Evolutionary conservation across 1,140 invertebrate species (phyloP), one percentile per base, ranked within the genome.

Genomic region (Fopius arisanus): DNA sequence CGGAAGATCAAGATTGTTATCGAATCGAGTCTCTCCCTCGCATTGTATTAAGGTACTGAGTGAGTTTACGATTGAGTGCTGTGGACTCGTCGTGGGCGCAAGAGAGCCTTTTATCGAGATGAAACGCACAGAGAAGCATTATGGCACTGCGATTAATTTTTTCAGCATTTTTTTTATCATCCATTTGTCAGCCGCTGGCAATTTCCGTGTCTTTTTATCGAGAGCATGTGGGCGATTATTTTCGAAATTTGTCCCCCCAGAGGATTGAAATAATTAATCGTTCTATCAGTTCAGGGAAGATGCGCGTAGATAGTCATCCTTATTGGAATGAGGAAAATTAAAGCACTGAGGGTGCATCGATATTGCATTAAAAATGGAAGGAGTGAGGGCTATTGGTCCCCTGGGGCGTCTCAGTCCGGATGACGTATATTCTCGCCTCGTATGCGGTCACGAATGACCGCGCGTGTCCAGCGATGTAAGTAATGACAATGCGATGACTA

Each of bases 401-500:
- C 29, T 28, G 48, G 16, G 12, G 43, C 28, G 23, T 33, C 28
- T 67, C 40, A n/a, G n/a, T n/a, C n/a, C n/a, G 19, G 28, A 29
- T 31, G 71, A 67, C 31, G 65, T 31, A 67, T 54, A 67, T 51
- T 63, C 41, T 21, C 65, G 40, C 66, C 37, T 40, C 31, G 40
- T 28, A 48, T 68, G n/a, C 28, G 41, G 40, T 43, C 40, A 68
- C 67, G 21, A 65, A 65, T 65, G 14, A 65, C 31, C 33, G 43
- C 68, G 51, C 37, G 41, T 67, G 41, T 74, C 68, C 63, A 37
- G 80, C 79, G 76, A 40, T 73, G 77, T 86, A 84, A 87, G 81
- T 88, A 86, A 88, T 88, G 86, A 87, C 83, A 76, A 77, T 73
- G 75, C 79, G 82, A 86, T 87, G 86, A 87, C 86, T 87, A 79